Base-by-base conservation (phyloP, 1,140 invertebrate genomes). In the Pseudomyrmex sp. region DNA sequence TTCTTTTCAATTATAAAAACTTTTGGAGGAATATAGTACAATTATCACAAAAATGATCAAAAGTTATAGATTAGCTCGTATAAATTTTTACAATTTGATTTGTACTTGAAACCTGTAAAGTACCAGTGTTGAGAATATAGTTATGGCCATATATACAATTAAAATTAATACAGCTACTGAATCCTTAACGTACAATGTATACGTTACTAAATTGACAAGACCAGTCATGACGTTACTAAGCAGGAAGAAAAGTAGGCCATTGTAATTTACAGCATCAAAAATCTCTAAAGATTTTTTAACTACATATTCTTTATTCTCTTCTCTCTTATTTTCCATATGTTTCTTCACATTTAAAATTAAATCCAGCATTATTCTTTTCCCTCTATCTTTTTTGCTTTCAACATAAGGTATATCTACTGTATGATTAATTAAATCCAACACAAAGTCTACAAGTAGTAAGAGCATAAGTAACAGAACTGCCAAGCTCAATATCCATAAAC, bases 161-260 rank as follows among this genome's bases (percentile, higher is more conserved):
- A 97, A 88, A 85, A 97, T 95, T 12, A 94, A 50, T 82, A 97
- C 86, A 90, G 96, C 95, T 56, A 83, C 54, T 8, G 88, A 52
- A 13, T 91, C 83, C 26, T 93, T 89, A 4, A 96, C 90, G 61
- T 95, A 93, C 66, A 96, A 90, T 58, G 97, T 97, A 83, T 95
- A 93, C 13, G 97, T 92, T 35, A 92, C 92, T 87, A 97, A 93
- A 94, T 98, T 98, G 13, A 98, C 94, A 35, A 96, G 74, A 56
- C 98, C 98, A 26, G 98, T 98, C 10, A 97, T 90, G 20, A 98
- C 54, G 95, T 98, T 98, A 2, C 96, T 95, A 1, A 97, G 56
- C 56, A 98, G 92, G 92, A 98, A 98, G 91, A 97, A 98, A 18
- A 95, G 84, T 46, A 98, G 93, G 12, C 97, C 97, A 94, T 97